Evolutionary conservation across 2,888 invertebrate species (phyloP), one percentile per base, ranked within the genome.

Genomic region (Diadegma fenestrale): DNA sequence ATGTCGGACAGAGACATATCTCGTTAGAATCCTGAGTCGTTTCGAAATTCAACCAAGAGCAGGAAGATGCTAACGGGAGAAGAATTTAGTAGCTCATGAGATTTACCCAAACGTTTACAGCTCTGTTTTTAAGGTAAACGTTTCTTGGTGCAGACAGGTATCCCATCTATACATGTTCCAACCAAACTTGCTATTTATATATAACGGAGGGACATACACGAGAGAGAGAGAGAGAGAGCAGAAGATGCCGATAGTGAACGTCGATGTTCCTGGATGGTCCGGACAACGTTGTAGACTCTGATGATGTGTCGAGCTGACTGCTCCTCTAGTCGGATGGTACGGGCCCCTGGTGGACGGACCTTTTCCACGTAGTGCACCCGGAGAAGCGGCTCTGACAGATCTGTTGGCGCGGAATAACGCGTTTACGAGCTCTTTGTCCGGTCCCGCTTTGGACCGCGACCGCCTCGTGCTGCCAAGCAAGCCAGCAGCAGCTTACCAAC

Each of bases 341-440:
- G 84, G 80, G 78, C 79, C 81, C 85, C 82, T 73, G 58, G 79
- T 80, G 86, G 87, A 87, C 85, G 85, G 82, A 86, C 88, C 88
- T 89, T 88, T 89, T 89, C 88, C 88, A 87, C 88, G 88, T 88
- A 85, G 87, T 87, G 86, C 87, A 87, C 87, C 86, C 88, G 88
- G 91, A 91, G 92, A 91, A 93, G 92, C 92, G 92, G 93, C 92
- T 92, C 94, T 92, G 94, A 93, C 93, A 93, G 92, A 92, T 92
- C 90, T 93, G 92, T 93, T 93, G 94, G 93, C 93, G 93, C 89
- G 93, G 93, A 93, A 93, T 93, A 94, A 94, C 94, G 91, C 94
- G 92, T 93, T 94, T 93, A 93, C 93, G 92, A 92, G 92, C 92
- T 92, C 90, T 91, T 92, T 92, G 92, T 92, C 91, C 92, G 90